These are phyloP conservation scores for Cantharis flavilabris DNA, from an alignment of 2,888 invertebrate genomes.

Conservation along the genomic window DNA sequence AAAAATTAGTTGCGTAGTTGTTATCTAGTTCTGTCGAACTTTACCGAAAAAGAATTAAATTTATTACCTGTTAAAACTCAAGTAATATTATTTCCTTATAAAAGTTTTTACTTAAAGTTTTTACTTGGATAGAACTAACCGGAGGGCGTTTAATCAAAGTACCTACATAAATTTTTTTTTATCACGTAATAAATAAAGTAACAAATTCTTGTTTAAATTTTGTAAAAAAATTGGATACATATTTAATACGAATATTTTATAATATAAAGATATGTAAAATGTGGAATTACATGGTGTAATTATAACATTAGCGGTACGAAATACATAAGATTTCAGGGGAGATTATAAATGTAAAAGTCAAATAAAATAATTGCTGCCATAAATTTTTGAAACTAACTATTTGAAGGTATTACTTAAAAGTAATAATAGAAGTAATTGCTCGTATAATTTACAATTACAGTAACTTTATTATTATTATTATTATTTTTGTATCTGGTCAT, in stretches of 20 bases:
- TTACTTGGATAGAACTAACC: background rate
- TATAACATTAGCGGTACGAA: background rate
- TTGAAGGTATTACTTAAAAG: background rate
- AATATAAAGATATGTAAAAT: background rate
- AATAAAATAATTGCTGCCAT: background rate
- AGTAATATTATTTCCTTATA: background rate
- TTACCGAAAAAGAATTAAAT: background rate
- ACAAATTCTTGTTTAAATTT: background rate
- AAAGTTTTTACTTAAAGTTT: background rate
- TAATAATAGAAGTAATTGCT: background rate
- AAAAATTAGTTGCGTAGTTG: background rate
- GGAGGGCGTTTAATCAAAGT: background rate
- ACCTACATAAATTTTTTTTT: background rate
- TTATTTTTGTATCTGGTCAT: background rate
- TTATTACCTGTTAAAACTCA: background rate
- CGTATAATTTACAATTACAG: background rate
- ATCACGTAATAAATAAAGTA: background rate
- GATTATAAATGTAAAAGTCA: background rate
- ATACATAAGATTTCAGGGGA: background rate
- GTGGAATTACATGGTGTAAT: background rate
- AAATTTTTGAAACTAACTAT: background rate
- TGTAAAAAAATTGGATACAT: background rate
- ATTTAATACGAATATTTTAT: background rate
- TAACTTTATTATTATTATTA: background rate
- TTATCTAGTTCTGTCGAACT: background rate